These are phyloP conservation scores for Sitta europaea DNA, from an alignment of 2,113 vertebrate species.

Conservation along the genomic window DNA sequence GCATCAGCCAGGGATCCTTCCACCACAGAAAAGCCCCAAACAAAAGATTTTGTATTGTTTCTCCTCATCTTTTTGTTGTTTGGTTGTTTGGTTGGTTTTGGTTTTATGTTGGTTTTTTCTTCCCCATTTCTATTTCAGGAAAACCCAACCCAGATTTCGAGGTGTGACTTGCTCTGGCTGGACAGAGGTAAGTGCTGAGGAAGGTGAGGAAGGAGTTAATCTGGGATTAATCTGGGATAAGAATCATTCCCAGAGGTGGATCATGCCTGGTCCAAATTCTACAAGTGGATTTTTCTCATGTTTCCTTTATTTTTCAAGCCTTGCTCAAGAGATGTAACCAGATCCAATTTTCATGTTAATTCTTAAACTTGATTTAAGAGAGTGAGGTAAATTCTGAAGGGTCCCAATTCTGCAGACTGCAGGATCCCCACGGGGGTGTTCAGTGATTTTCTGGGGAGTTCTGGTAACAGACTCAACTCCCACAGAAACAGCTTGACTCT, in stretches of 20 bases:
- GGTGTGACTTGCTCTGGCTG: background rate
- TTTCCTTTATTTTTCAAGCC: background rate
- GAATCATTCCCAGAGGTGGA: background rate
- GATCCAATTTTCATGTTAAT: background rate
- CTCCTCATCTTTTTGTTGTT: background rate
- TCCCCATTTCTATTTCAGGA: background rate
- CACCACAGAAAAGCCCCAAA: background rate
- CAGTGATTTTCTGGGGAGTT: background rate
- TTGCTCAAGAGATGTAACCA: background rate
- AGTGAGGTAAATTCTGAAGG: background rate
- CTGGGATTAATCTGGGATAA: background rate
- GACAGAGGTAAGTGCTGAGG: background rate
- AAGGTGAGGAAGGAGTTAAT: background rate
- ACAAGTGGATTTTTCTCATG: background rate
- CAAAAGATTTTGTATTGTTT: background rate
- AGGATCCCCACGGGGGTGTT: background rate
- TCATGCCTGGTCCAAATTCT: background rate
- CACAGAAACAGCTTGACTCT: background rate
- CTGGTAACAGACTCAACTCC: background rate
- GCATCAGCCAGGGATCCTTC: background rate
- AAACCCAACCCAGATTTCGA: background rate
- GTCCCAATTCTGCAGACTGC: background rate
- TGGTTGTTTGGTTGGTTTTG: accelerated
- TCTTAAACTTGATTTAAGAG: background rate
- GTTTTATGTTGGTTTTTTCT: background rate